Conservation (phyloP, 2,113 vertebrate genomes). For the Sialia sialis region DNA sequence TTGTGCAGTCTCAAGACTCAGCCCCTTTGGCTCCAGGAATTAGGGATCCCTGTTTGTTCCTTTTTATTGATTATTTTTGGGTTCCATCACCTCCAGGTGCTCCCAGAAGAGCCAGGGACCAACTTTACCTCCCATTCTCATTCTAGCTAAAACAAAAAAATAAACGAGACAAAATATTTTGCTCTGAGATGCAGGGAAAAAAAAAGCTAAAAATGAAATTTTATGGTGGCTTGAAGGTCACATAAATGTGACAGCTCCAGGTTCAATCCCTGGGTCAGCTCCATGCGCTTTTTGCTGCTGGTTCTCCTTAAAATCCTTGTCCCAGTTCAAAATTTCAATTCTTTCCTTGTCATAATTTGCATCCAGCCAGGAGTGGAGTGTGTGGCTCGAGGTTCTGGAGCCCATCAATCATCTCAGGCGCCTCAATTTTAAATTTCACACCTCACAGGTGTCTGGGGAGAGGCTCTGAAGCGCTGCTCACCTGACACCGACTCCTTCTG, state of each 20-base stretch:
- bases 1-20: neutral
- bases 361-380: neutral
- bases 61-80: neutral
- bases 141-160: neutral
- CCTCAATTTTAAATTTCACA: neutral
- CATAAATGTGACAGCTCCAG: neutral
- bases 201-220: neutral
- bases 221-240: neutral
- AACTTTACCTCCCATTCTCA: neutral
- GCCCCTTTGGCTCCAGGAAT: neutral
- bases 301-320: neutral
- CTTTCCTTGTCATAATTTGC: neutral
- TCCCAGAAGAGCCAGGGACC: neutral
- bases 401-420: neutral
- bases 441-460: neutral
- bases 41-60: accelerated
- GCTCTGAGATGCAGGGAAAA: neutral
- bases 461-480: neutral
- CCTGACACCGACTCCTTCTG: neutral
- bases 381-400: neutral
- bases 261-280: neutral
- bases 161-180: neutral
- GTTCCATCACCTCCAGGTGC: neutral
- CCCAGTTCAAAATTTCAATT: neutral
- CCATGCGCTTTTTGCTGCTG: neutral